Percentiles rank a stretch among this genome's conserved stretches.
Evolutionary conservation across 1,140 invertebrate genomes (phyloP).

Genomic region (Bacillus rossius): DNA sequence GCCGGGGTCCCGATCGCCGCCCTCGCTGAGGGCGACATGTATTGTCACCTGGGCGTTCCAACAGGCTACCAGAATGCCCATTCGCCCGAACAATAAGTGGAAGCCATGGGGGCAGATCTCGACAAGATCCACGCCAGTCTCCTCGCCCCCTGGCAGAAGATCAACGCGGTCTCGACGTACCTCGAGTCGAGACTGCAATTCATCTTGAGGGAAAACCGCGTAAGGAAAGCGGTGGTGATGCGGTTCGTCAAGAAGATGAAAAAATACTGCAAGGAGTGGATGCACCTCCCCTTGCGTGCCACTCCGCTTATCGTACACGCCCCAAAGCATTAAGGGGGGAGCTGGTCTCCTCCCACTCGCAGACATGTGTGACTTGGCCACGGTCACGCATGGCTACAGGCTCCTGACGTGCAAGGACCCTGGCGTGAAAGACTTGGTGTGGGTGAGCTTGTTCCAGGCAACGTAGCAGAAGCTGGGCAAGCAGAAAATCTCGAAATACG

Average conservation of each 20-base stretch:
- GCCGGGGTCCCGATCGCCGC: no score
- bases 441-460: constrained; percentile 8
- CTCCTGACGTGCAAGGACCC: constrained; percentile 25
- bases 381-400: constrained; percentile 28
- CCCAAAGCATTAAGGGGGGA: not conserved
- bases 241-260: constrained; percentile 1
- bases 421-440: constrained; percentile 20
- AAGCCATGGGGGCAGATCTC: not conserved
- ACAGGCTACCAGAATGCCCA: no score
- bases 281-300: not conserved
- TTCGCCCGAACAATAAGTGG: no score
- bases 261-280: not conserved
- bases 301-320: no score
- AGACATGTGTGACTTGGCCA: constrained; percentile 23
- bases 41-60: constrained; percentile 2
- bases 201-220: not conserved
- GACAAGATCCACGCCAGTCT: not conserved
- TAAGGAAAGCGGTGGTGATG: not conserved
- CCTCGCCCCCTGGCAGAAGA: constrained; percentile 28
- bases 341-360: constrained; percentile 23
- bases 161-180: constrained; percentile 24
- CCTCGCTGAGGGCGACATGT: not conserved
- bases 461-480: constrained; percentile 4
- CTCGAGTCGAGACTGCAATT: constrained; percentile 19
- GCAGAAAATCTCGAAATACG: constrained; percentile 6